Base-by-base conservation (phyloP, 2,797 vertebrate species). In the Myripristis murdjan region DNA sequence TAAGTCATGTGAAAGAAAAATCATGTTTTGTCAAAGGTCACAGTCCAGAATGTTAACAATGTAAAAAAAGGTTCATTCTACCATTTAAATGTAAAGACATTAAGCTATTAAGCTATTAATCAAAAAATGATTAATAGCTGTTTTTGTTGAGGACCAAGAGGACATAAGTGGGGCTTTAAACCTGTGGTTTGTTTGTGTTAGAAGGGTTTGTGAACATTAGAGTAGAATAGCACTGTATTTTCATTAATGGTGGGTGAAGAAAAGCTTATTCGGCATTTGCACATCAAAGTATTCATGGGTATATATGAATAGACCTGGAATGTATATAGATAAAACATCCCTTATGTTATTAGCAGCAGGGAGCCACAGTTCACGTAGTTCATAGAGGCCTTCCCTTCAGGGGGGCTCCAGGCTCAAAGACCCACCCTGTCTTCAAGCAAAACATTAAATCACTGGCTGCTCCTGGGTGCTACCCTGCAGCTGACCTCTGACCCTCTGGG, bases 141-240 rank as follows among this genome's bases (percentile, higher is more conserved):
- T 37, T 37, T 37, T 37, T 37, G 35, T 2, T 37, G 35, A 31
- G 35, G 35, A 37, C 11, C 37, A 10, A 37, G 11, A 1, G 11
- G 35, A 10, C 11, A 37, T 10, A 37, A 2, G 1, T 35, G 33
- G 6, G 33, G 6, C 9, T 35, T 8, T 2, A 7, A 3, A 31
- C 4, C 31, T 11, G 20, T n/a, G 23, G 46, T 72, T 63, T 73
- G 58, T 53, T 66, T 28, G 10, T 39, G 44, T 47, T 70, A 8
- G 20, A 49, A 2, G 4, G 15, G 33, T 33, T 28, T 5, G 0
- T 28, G 8, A 43, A 24, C n/a, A 7, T 4, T 35, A 0, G 1
- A 7, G 28, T 46, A 31, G 24, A 0, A 23, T 11, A 46, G 54
- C 0, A 1, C 20, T 20, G 15, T n/a, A 10, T 47, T 5, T 31